These are phyloP conservation scores for Carcinoscorpius rotundicauda DNA, from an alignment of 1,140 invertebrate species.

Conservation along the genomic window DNA sequence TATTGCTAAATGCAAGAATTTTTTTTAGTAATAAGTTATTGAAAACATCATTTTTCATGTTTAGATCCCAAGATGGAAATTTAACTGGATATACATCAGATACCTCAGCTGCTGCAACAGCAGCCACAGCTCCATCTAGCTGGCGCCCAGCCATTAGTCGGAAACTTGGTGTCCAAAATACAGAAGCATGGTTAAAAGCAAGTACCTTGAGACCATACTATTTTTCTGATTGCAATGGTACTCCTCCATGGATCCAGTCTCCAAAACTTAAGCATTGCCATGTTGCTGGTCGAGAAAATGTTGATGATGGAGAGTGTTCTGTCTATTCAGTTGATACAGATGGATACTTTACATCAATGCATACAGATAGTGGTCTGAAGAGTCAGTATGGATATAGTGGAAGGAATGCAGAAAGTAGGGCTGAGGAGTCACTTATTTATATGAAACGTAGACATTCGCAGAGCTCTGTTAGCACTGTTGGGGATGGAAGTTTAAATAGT, in stretches of 20 bases:
- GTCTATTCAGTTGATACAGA: constrained; percentile 92
- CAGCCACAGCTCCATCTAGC: not conserved
- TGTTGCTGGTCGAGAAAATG: constrained; percentile 25
- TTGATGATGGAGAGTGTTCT: constrained; percentile 80
- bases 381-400: constrained; percentile 1
- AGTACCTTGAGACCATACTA: too few relatives aligned
- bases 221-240: too few relatives aligned
- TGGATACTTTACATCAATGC: constrained; percentile 94
- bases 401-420: too few relatives aligned
- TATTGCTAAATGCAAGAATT: too few relatives aligned
- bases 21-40: too few relatives aligned
- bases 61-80: too few relatives aligned
- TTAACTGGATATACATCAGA: constrained; percentile 8
- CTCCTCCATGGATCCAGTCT: not conserved
- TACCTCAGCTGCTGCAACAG: constrained; percentile 6
- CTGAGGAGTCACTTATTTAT: too few relatives aligned
- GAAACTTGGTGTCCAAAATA: not conserved
- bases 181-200: too few relatives aligned
- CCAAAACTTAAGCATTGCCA: not conserved
- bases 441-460: constrained; percentile 49
- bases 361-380: constrained; percentile 85
- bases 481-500: constrained; percentile 22
- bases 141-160: not conserved
- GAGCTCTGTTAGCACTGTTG: constrained; percentile 15
- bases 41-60: too few relatives aligned